Evolutionary conservation across 2,888 invertebrate genomes (phyloP), one percentile per base, ranked within the genome.

Genomic region (Cryptocephalus primarius): DNA sequence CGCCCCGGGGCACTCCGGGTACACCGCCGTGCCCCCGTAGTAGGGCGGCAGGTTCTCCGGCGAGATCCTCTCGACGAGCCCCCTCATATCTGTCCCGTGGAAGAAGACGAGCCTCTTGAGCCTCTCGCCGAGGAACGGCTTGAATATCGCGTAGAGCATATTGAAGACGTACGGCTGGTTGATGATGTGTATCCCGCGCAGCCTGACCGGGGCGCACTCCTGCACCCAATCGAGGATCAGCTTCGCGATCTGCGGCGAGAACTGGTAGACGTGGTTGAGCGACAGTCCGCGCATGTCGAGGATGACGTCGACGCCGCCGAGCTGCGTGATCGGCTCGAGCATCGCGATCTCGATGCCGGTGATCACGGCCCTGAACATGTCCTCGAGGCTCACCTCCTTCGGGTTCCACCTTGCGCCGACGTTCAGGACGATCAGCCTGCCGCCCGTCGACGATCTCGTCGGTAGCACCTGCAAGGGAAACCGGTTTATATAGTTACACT

Each of bases 131-230:
- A 93, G 72, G 65, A 93, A 92, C 1, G 92, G 93, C 65, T 89
- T 90, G 68, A 93, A 86, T 46, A 94, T 75, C 8, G 85, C 81
- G 61, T 85, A 92, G 4, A 88, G 73, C 78, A 90, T 83, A 62
- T 88, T 89, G 71, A 93, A 92, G 50, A 91, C 76, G 54, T 78
- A 81, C 0, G 92, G 87, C 64, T 93, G 91, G 65, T 89, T 89
- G n/a, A 93, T 75, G 43, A 92, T 76, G 63, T 93, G 92, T 3
- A 94, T 81, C 0, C 80, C 88, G 69, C 90, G 91, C 40, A 94
- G 70, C 43, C 93, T 79, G 50, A 83, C 75, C 0, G 92, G 88
- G 32, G 88, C 80, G 60, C 88, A 85, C 61, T 88, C 90, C 82
- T 88, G 83, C 39, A 85, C 76, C 76, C 84, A 86, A 32, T 86